Percentiles rank a stretch among this genome's conserved stretches.
Evolutionary conservation across 64 coral and sea anemone genomes (phyloP).

Genomic region (Trachythela sp.): DNA sequence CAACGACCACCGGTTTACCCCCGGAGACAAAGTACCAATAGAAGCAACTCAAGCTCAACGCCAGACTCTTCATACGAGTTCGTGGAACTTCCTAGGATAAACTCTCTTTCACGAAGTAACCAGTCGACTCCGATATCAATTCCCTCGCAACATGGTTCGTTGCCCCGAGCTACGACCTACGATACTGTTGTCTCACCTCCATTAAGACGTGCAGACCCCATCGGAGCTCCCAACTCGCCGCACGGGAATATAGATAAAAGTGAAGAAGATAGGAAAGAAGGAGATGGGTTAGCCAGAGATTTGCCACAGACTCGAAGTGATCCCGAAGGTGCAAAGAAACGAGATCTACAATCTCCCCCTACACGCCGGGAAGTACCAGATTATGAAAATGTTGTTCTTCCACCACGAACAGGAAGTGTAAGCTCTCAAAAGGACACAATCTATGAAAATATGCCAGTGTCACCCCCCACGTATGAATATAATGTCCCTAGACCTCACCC

Average conservation of each 20-base stretch:
- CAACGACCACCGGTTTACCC: background rate
- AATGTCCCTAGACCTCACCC: background rate
- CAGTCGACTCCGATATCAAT: background rate
- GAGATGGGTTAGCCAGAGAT: background rate
- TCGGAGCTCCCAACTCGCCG: background rate
- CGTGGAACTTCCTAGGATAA: background rate
- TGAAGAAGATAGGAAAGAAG: background rate
- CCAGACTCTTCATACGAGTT: background rate
- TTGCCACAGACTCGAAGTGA: background rate
- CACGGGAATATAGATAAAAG: background rate
- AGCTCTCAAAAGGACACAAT: background rate
- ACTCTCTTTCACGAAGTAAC: background rate
- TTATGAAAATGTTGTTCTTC: background rate
- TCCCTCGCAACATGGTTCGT: background rate
- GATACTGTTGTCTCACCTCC: background rate
- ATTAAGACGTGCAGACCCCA: background rate
- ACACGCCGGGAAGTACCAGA: background rate
- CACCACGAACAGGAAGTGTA: background rate
- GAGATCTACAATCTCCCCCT: background rate
- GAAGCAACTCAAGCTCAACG: background rate
- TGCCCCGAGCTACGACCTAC: background rate
- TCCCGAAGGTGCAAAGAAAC: slow-evolving; percentile 6
- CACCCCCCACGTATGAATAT: background rate
- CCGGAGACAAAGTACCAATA: background rate
- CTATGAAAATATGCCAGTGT: background rate